Percentiles rank a stretch among this genome's conserved stretches.
Conservation (phyloP, 2,113 vertebrate species). For the Protobothrops flavoviridis region DNA sequence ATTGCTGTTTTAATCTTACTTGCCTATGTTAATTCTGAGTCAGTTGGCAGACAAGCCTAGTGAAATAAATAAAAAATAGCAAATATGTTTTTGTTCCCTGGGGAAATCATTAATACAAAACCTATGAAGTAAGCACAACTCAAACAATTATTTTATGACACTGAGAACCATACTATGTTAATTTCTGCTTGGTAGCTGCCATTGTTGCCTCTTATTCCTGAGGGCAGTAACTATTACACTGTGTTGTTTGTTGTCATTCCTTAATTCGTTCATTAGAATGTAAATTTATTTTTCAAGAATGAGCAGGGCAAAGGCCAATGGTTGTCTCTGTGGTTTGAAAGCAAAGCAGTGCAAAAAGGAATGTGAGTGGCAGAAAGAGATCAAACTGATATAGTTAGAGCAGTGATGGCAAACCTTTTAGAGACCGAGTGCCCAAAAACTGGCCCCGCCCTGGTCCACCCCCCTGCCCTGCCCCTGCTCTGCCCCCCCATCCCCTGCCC, state of each 20-base stretch:
- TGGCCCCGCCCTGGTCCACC: too few relatives aligned
- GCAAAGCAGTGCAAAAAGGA: background rate
- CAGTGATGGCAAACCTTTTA: too few relatives aligned
- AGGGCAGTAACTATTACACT: background rate
- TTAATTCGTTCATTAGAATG: background rate
- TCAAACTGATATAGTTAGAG: background rate
- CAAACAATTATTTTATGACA: background rate
- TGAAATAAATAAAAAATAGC: background rate
- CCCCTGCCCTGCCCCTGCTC: too few relatives aligned
- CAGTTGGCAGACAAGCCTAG: background rate
- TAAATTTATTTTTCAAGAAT: background rate
- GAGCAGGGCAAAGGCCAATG: background rate
- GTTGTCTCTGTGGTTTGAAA: background rate
- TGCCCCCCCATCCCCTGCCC: too few relatives aligned
- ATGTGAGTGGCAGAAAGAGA: background rate
- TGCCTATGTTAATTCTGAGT: background rate
- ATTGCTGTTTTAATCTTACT: background rate
- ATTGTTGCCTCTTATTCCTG: background rate
- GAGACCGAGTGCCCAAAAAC: too few relatives aligned
- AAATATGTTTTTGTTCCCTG: background rate
- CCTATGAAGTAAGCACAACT: background rate
- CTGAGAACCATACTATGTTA: background rate
- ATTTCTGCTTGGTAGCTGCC: background rate
- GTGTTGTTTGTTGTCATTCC: background rate
- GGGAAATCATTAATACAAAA: background rate